A percentile compares a stretch with the other conserved stretches of the same genome.
These are phyloP conservation scores for Pempheris klunzingeri DNA, from an alignment of 2,797 vertebrate genomes.

Conservation along the genomic window DNA sequence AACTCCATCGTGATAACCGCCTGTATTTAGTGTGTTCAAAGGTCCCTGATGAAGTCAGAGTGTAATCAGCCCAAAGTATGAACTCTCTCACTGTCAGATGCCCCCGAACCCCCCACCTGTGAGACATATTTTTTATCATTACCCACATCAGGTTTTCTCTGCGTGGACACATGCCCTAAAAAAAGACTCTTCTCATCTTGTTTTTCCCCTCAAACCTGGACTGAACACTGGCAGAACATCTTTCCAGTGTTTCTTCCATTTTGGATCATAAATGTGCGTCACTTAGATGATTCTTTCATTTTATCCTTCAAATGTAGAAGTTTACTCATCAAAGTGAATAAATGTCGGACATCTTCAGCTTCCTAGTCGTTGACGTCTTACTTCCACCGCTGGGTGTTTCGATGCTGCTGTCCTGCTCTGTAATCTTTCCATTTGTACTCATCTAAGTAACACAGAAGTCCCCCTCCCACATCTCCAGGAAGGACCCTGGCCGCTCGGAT, in stretches of 20 bases:
- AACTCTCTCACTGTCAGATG: slow-evolving; percentile 76
- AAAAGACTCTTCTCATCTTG: too few species aligned
- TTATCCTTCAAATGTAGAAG: slow-evolving; percentile 2
- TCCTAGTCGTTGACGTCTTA: background rate
- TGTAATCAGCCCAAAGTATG: slow-evolving; percentile 81
- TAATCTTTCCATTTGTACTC: slow-evolving; percentile 51
- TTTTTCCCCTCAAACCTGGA: too few species aligned
- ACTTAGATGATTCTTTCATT: too few species aligned
- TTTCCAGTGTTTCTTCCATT: too few species aligned
- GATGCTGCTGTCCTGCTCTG: slow-evolving; percentile 15
- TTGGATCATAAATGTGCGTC: too few species aligned
- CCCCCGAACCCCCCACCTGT: too few species aligned
- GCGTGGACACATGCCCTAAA: slow-evolving; percentile 31
- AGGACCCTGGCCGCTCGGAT: slow-evolving; percentile 71
- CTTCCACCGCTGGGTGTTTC: slow-evolving; percentile 2
- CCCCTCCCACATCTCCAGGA: slow-evolving; percentile 64
- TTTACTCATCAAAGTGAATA: too few species aligned
- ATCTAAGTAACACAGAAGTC: slow-evolving; percentile 54
- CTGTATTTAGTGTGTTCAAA: slow-evolving; percentile 84
- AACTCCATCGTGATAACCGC: slow-evolving; percentile 82
- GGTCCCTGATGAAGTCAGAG: slow-evolving; percentile 84
- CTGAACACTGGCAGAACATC: too few species aligned
- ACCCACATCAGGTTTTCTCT: slow-evolving; percentile 50
- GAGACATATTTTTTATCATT: slow-evolving; percentile 73
- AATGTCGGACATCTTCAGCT: too few species aligned